These are phyloP conservation scores for Listrodromus nycthemerus DNA, from an alignment of 2,888 invertebrate species.

Conservation along the genomic window DNA sequence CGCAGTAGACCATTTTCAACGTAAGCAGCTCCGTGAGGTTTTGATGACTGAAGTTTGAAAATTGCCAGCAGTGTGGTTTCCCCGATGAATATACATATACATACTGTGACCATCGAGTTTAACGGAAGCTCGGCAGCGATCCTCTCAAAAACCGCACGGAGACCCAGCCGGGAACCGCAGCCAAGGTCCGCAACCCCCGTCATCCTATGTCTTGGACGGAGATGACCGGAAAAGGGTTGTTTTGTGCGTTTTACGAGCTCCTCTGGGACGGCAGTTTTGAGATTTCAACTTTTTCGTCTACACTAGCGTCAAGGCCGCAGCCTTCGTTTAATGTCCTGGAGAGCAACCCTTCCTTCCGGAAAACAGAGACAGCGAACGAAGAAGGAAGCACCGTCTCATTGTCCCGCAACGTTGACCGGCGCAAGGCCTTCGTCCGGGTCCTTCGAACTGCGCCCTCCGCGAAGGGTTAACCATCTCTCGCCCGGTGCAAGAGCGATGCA, in stretches of 20 bases:
- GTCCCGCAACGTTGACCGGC: slow-evolving; percentile 10
- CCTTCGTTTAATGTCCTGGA: slow-evolving; percentile 55
- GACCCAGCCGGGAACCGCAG: slow-evolving; percentile 58
- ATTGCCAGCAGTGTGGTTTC: slow-evolving; percentile 23
- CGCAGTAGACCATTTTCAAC: slow-evolving; percentile 17
- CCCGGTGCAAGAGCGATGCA: slow-evolving; percentile 21
- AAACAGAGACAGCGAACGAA: slow-evolving; percentile 28
- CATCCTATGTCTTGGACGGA: not conserved
- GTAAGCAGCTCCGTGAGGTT: slow-evolving; percentile 33
- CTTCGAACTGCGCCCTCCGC: slow-evolving; percentile 48
- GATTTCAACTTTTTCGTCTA: slow-evolving; percentile 47
- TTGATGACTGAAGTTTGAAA: slow-evolving; percentile 66
- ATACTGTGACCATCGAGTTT: not conserved
- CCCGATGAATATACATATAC: not conserved
- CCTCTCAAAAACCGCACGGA: slow-evolving; percentile 33
- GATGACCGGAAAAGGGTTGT: slow-evolving; percentile 75
- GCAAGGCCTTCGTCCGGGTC: slow-evolving; percentile 13
- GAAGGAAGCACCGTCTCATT: slow-evolving; percentile 6
- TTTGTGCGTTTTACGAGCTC: slow-evolving; percentile 74
- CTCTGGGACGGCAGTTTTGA: slow-evolving; percentile 10
- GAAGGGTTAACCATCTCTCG: slow-evolving; percentile 76
- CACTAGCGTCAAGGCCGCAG: slow-evolving; percentile 69
- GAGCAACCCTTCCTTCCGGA: slow-evolving; percentile 79
- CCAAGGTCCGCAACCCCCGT: slow-evolving; percentile 69
- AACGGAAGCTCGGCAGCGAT: slow-evolving; percentile 30